Evolutionary conservation across 1,140 invertebrate species (phyloP).

Genomic region (Marisa cornuarietis): DNA sequence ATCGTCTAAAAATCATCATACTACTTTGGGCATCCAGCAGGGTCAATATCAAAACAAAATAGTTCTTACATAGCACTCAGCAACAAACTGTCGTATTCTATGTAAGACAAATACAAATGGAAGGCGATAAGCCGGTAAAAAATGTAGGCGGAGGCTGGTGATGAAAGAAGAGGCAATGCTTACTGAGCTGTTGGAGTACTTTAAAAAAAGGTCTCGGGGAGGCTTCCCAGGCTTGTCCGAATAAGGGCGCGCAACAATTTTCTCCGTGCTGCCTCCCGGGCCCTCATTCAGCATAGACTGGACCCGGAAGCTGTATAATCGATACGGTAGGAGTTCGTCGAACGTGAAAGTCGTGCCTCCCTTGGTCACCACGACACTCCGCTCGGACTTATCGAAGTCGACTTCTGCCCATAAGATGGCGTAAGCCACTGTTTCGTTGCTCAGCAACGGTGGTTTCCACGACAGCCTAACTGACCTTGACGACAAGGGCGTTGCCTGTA

Average conservation of each 20-base stretch:
- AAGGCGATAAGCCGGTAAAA: too few species aligned
- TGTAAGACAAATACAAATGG: too few species aligned
- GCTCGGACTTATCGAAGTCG: slow-evolving; percentile 5
- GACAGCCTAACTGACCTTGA: slow-evolving; percentile 22
- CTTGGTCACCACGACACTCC: slow-evolving; percentile 14
- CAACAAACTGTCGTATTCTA: too few species aligned
- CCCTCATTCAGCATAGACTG: slow-evolving; percentile 13
- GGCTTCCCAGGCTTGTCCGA: slow-evolving; percentile 23
- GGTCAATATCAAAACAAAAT: too few species aligned
- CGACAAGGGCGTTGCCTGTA: slow-evolving; percentile 21
- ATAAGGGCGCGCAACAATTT: slow-evolving; percentile 11
- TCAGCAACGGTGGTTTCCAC: slow-evolving; percentile 24
- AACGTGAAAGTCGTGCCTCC: slow-evolving; percentile 13
- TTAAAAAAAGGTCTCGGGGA: slow-evolving; percentile 17
- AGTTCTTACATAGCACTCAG: too few species aligned
- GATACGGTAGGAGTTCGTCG: slow-evolving; percentile 19
- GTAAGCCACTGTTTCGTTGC: slow-evolving; percentile 24
- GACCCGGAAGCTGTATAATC: slow-evolving; percentile 31
- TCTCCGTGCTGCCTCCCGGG: slow-evolving; percentile 9
- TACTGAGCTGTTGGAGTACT: slow-evolving; percentile 14
- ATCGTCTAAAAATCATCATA: too few species aligned
- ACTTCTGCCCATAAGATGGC: slow-evolving; percentile 25
- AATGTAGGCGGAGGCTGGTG: not conserved
- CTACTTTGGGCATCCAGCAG: too few species aligned
- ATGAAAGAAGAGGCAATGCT: not conserved